Conservation (phyloP, 2,888 invertebrate species). For the Ormia ochracea region DNA sequence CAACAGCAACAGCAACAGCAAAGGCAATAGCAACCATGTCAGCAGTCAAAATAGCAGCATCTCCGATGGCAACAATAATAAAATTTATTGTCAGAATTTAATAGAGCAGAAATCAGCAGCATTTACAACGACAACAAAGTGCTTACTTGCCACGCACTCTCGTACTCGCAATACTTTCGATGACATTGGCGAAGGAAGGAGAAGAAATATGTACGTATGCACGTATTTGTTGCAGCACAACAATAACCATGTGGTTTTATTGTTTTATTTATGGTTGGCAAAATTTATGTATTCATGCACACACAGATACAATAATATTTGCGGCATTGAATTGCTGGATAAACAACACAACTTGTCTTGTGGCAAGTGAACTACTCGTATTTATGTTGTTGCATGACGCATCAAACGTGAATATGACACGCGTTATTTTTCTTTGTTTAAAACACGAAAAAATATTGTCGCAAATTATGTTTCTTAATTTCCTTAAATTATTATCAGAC, state of each 20-base stretch:
- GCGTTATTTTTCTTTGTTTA: slow-evolving; percentile 16
- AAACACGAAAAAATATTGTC: background rate
- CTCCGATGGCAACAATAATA: slow-evolving; percentile 36
- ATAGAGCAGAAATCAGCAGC: slow-evolving; percentile 48
- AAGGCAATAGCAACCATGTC: slow-evolving; percentile 10
- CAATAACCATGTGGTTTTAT: slow-evolving; percentile 18
- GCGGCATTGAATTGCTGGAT: slow-evolving; percentile 19
- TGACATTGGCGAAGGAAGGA: background rate
- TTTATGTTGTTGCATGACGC: slow-evolving; percentile 44
- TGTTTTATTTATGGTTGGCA: slow-evolving; percentile 36
- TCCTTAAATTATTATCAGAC: too few species aligned
- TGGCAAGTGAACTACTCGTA: slow-evolving; percentile 36
- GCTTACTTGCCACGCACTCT: background rate
- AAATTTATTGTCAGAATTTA: slow-evolving; percentile 44
- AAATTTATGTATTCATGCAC: background rate
- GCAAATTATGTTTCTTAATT: too few species aligned
- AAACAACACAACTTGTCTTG: slow-evolving; percentile 40
- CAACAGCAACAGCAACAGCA: slow-evolving; percentile 17
- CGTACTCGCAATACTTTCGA: background rate
- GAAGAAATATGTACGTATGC: too few species aligned
- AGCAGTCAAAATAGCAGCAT: slow-evolving; percentile 24
- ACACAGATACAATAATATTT: background rate
- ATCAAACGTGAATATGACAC: slow-evolving; percentile 38
- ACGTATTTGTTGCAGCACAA: slow-evolving; percentile 9
- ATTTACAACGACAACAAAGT: background rate